Conservation (phyloP, 2,888 invertebrate genomes). For the Aporophyla lueneburgensis region DNA sequence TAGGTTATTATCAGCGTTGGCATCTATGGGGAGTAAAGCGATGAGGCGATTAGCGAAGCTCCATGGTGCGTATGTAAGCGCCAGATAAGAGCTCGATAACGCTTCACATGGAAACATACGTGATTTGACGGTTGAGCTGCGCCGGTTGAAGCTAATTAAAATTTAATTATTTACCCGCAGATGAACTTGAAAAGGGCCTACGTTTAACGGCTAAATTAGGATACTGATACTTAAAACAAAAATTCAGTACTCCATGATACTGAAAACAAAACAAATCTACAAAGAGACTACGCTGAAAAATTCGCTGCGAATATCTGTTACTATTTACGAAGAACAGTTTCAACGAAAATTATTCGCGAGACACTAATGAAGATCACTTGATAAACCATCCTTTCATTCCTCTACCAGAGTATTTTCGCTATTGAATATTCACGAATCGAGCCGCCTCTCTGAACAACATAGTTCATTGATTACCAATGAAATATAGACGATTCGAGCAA, state of each 20-base stretch:
- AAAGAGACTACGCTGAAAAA: background rate
- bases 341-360: background rate
- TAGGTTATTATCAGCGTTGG: conserved; percentile 80
- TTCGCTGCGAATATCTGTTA: conserved; percentile 8
- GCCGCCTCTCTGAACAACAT: conserved; percentile 41
- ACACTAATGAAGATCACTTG: conserved; percentile 37
- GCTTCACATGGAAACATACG: conserved; percentile 65
- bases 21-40: conserved; percentile 83
- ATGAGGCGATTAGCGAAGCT: conserved; percentile 86
- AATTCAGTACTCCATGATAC: background rate
- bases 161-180: conserved; percentile 19
- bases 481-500: conserved; percentile 46
- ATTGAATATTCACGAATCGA: conserved; percentile 59
- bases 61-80: conserved; percentile 81
- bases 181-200: background rate
- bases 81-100: conserved; percentile 81
- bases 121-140: conserved; percentile 27
- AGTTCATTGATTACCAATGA: conserved; percentile 62
- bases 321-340: background rate
- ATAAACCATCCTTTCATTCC: conserved; percentile 42
- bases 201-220: background rate
- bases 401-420: conserved; percentile 21
- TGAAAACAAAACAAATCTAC: background rate
- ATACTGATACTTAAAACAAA: background rate
- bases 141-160: conserved; percentile 18